Evolutionary conservation across 2,888 invertebrate species (phyloP).

Genomic region (Himalopsyche japonica): DNA sequence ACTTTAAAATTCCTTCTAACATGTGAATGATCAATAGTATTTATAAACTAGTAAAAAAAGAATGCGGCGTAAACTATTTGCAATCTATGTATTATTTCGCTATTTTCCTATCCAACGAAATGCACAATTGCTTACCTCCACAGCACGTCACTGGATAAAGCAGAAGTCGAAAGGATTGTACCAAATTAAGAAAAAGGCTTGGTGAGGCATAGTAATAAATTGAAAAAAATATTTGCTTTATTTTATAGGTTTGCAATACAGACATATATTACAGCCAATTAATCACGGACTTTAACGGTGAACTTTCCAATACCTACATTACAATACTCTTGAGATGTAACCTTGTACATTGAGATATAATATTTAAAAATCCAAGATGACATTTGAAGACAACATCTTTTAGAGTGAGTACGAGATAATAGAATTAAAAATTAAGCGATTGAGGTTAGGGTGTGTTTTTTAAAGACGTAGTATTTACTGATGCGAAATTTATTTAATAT

Average conservation of each 20-base stretch:
- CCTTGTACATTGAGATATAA: background rate
- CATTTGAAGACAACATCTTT: background rate
- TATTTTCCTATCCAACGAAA: no score
- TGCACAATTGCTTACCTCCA: no score
- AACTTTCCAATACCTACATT: background rate
- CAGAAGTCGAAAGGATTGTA: background rate
- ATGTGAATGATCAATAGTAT: no score
- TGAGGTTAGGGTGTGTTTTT: no score
- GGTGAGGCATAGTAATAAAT: background rate
- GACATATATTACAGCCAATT: background rate
- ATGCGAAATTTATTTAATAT: no score
- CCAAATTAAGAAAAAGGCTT: background rate
- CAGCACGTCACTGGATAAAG: background rate
- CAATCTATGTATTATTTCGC: no score
- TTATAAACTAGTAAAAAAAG: no score
- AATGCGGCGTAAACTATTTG: no score
- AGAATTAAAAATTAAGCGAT: no score
- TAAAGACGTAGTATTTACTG: no score
- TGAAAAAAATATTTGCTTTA: background rate
- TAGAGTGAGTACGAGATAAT: background rate
- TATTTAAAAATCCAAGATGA: background rate
- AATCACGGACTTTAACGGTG: background rate
- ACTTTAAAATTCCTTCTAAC: no score
- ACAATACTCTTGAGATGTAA: background rate
- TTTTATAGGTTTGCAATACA: background rate